phyloP scores from a whole-genome alignment of 1,140 invertebrate species.

The Scaptomyza pallida region DNA sequence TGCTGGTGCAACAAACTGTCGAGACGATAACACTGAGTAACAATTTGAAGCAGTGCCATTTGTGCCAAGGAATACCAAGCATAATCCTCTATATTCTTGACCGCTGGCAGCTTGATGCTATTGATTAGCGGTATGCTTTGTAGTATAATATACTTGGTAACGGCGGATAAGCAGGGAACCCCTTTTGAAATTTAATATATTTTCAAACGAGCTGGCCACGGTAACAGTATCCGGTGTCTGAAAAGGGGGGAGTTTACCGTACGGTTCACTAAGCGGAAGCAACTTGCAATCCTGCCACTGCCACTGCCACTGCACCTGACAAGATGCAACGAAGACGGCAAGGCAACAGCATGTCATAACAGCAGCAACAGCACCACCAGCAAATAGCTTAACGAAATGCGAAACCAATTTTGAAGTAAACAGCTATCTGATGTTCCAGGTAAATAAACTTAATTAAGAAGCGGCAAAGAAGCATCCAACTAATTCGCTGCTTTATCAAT shows the following conservation, averaged over 20 bases:
- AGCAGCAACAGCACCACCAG: constrained; percentile 41
- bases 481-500: constrained; percentile 4
- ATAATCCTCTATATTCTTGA: constrained; percentile 26
- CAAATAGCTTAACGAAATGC: constrained; percentile 64
- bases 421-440: constrained; percentile 13
- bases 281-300: constrained; percentile 62
- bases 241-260: constrained; percentile 3
- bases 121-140: constrained; percentile 67
- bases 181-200: constrained; percentile 67
- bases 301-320: constrained; percentile 50
- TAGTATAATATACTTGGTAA: constrained; percentile 20
- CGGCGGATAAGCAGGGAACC: constrained; percentile 54
- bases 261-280: constrained; percentile 50
- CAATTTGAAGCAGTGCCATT: neutral
- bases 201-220: constrained; percentile 59
- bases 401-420: constrained; percentile 40
- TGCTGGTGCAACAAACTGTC: neutral
- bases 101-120: constrained; percentile 16
- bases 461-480: neutral
- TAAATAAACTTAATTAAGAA: constrained; percentile 46
- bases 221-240: constrained; percentile 43
- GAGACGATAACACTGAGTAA: neutral
- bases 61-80: no score
- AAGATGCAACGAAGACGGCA: constrained; percentile 21
- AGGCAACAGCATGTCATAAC: constrained; percentile 11